Conservation (phyloP, 2,797 vertebrate genomes). For the Eulemur rubriventer region DNA sequence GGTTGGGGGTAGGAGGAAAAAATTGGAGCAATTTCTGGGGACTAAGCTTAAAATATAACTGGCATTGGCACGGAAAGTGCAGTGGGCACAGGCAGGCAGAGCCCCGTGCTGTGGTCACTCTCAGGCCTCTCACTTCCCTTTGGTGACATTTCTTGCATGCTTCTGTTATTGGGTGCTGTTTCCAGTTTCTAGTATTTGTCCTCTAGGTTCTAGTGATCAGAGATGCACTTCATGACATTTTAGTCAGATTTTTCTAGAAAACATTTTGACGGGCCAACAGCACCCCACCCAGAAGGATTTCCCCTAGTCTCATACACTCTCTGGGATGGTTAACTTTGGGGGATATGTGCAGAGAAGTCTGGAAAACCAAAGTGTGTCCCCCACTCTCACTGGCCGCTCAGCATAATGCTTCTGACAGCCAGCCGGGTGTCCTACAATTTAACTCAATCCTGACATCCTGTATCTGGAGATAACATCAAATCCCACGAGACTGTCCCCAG, state of each 20-base stretch:
- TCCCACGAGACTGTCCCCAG: not conserved
- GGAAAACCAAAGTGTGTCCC: not conserved
- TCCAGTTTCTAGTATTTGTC: constrained; percentile 75
- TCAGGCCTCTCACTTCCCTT: rapidly evolving
- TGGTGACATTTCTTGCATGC: not conserved
- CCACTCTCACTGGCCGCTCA: not conserved
- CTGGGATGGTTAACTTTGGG: not conserved
- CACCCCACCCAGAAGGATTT: not conserved
- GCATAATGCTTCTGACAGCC: not conserved
- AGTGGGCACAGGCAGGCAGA: rapidly evolving
- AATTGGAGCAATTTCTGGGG: rapidly evolving
- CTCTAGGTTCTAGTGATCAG: not conserved
- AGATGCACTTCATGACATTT: not conserved
- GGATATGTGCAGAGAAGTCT: rapidly evolving
- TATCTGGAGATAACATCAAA: not conserved
- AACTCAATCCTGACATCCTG: not conserved
- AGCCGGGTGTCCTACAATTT: not conserved
- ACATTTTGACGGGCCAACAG: not conserved
- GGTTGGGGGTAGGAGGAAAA: too few relatives aligned
- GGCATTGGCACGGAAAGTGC: rapidly evolving
- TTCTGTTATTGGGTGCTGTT: not conserved
- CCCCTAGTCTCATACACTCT: too few relatives aligned
- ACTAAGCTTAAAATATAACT: rapidly evolving
- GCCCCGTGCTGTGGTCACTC: rapidly evolving
- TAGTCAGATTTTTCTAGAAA: not conserved